phyloP scores from a whole-genome alignment of 2,113 vertebrate genomes.

The Cepphus grylle region DNA sequence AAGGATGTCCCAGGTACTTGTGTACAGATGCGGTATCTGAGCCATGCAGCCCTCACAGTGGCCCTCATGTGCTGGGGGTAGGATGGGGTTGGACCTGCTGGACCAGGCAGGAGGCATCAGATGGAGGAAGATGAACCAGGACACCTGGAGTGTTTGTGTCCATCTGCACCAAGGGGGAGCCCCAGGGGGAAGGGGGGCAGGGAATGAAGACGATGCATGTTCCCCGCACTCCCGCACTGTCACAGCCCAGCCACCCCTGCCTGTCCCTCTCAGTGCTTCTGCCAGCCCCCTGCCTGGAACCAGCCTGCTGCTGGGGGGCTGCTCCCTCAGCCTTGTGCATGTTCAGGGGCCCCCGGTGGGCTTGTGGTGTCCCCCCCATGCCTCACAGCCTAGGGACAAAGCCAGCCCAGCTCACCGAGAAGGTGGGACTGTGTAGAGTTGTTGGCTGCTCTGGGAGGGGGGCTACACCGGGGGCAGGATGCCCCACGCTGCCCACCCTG shows the following conservation, averaged over 20 bases:
- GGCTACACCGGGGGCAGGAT: fast-evolving
- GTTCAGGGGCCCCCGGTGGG: background rate
- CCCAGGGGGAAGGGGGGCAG: fast-evolving
- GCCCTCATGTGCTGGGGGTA: fast-evolving
- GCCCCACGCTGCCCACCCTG: fast-evolving
- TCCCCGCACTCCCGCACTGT: fast-evolving
- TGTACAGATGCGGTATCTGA: fast-evolving
- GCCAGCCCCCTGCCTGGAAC: background rate
- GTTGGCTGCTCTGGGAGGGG: fast-evolving
- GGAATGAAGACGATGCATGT: fast-evolving
- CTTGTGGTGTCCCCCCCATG: background rate
- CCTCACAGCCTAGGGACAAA: background rate
- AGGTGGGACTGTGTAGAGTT: fast-evolving
- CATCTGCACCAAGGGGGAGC: background rate
- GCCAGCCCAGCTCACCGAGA: background rate
- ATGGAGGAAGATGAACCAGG: background rate
- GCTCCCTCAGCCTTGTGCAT: fast-evolving
- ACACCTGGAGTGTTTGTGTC: background rate
- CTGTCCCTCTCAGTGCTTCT: fast-evolving
- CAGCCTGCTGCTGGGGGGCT: background rate
- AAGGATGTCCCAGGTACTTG: background rate
- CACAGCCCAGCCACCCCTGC: background rate
- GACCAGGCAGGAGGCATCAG: background rate
- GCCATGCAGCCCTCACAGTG: background rate
- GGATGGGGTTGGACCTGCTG: background rate